phyloP scores from a whole-genome alignment of 2,797 vertebrate genomes.

The Tolypeutes matacus region DNA sequence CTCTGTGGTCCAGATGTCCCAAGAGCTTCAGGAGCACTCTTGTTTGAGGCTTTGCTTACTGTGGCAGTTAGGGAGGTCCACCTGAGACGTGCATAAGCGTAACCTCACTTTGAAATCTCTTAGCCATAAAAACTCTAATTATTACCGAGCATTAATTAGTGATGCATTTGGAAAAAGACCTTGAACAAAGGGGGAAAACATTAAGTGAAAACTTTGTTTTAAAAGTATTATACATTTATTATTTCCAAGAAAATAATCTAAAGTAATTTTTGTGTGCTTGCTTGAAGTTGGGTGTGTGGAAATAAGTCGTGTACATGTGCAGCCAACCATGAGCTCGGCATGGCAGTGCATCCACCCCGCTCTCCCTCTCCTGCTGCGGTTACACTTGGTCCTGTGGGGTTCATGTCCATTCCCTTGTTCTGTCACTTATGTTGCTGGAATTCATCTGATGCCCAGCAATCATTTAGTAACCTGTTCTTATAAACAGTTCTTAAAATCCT shows the following conservation, averaged over 20 bases:
- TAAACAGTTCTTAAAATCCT: slow-evolving; percentile 35
- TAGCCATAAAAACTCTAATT: no score
- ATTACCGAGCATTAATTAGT: no score
- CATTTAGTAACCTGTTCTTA: slow-evolving; percentile 12
- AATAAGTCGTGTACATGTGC: background rate
- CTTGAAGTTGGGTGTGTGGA: background rate
- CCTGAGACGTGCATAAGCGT: no score
- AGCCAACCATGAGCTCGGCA: background rate
- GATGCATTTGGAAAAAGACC: no score
- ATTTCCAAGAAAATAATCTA: slow-evolving; percentile 45
- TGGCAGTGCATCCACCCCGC: background rate
- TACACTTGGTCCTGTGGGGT: background rate
- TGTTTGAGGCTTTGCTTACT: no score
- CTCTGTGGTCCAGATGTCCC: no score
- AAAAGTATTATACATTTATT: background rate
- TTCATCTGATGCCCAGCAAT: background rate
- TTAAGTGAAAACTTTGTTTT: slow-evolving; percentile 15
- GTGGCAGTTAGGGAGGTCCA: no score
- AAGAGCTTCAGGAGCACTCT: no score
- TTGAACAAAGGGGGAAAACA: no score
- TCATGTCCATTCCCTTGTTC: background rate
- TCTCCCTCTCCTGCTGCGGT: background rate
- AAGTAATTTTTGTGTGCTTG: slow-evolving; percentile 1
- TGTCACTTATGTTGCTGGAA: background rate
- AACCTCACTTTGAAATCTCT: no score